Conservation (phyloP, 2,113 vertebrate genomes). For the Xiphias gladius region DNA sequence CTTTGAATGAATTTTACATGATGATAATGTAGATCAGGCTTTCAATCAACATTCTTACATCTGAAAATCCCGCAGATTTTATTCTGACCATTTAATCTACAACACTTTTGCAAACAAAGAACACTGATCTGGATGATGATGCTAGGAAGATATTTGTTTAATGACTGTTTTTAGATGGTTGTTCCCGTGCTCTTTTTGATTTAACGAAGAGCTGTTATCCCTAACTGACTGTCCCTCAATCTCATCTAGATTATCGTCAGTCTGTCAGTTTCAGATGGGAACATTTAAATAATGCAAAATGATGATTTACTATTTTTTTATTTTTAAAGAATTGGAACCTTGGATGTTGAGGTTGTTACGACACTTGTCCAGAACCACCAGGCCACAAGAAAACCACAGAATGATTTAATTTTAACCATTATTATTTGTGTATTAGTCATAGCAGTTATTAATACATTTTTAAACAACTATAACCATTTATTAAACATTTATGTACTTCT, state of each 20-base stretch:
- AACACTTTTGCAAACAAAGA: neutral
- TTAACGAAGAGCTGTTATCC: neutral
- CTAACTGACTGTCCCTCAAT: neutral
- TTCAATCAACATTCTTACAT: neutral
- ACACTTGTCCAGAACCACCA: neutral
- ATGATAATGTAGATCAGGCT: neutral
- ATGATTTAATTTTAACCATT: no score
- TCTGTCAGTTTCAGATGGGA: neutral
- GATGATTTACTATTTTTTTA: neutral
- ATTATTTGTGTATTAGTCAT: no score
- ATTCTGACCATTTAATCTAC: neutral
- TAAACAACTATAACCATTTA: neutral
- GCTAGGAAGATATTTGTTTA: neutral
- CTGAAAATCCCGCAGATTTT: neutral
- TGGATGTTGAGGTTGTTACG: neutral
- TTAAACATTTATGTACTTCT: neutral
- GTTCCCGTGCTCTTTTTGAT: neutral
- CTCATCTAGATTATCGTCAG: neutral
- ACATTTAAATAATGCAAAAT: neutral
- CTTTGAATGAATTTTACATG: neutral
- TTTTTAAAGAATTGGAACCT: neutral
- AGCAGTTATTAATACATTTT: no score
- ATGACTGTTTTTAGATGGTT: neutral
- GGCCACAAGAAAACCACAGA: neutral
- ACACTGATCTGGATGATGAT: neutral